phyloP scores from a whole-genome alignment of 2,888 invertebrate genomes.

The Tyria jacobaeae region DNA sequence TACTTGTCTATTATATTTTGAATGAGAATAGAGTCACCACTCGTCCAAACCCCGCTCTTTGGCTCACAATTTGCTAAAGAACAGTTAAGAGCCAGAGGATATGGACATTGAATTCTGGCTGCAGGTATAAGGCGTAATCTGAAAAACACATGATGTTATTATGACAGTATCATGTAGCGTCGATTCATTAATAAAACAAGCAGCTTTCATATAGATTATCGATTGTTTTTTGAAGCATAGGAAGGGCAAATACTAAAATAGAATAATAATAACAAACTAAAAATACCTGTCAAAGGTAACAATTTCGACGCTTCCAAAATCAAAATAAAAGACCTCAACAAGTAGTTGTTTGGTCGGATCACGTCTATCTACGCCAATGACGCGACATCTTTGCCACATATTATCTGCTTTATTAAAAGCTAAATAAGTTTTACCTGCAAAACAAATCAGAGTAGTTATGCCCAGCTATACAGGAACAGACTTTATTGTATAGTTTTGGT shows the following conservation, averaged over 20 bases:
- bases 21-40: constrained; percentile 85
- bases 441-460: neutral
- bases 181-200: neutral
- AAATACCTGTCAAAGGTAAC: constrained; percentile 82
- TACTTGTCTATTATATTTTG: constrained; percentile 88
- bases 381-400: constrained; percentile 89
- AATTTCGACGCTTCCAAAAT: constrained; percentile 87
- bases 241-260: neutral
- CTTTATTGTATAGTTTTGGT: no score
- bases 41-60: constrained; percentile 77
- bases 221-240: neutral
- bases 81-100: constrained; percentile 87
- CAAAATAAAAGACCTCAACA: constrained; percentile 87
- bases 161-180: no score
- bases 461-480: no score
- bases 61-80: constrained; percentile 86
- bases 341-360: constrained; percentile 60
- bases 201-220: neutral
- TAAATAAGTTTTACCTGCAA: constrained; percentile 88
- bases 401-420: constrained; percentile 84
- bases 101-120: constrained; percentile 69
- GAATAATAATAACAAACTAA: neutral
- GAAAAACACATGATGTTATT: constrained; percentile 11
- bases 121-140: constrained; percentile 83
- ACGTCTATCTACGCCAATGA: constrained; percentile 70